phyloP scores from a whole-genome alignment of 2,888 invertebrate genomes.

The Heliothis peltigera region DNA sequence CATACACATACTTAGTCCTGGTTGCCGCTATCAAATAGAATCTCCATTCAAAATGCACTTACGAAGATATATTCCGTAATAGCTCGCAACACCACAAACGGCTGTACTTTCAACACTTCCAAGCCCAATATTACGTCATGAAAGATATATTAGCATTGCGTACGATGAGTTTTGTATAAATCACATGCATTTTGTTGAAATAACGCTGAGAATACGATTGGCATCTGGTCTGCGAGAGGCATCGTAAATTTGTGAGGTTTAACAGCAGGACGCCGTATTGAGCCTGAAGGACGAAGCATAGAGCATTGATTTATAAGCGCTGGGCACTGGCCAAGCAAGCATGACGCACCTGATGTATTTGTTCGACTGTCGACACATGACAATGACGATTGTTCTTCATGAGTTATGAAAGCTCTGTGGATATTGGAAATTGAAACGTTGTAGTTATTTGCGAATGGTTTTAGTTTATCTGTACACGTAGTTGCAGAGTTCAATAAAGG shows the following conservation, averaged over 20 bases:
- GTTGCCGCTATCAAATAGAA: slow-evolving; percentile 5
- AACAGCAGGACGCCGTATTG: slow-evolving; percentile 85
- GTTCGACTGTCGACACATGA: slow-evolving; percentile 57
- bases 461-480: slow-evolving; percentile 19
- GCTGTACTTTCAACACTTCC: slow-evolving; percentile 46
- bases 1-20: background rate
- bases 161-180: slow-evolving; percentile 75
- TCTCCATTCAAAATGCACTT: background rate
- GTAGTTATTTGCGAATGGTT: slow-evolving; percentile 31
- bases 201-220: slow-evolving; percentile 85
- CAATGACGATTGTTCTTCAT: slow-evolving; percentile 58
- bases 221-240: slow-evolving; percentile 84
- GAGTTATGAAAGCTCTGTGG: slow-evolving; percentile 44
- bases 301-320: slow-evolving; percentile 85
- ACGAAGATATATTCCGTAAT: slow-evolving; percentile 35
- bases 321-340: slow-evolving; percentile 58
- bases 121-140: slow-evolving; percentile 55
- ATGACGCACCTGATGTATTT: slow-evolving; percentile 76
- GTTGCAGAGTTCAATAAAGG: background rate
- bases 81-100: slow-evolving; percentile 36
- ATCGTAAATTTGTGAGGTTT: slow-evolving; percentile 88
- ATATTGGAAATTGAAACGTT: slow-evolving; percentile 49
- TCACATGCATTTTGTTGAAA: slow-evolving; percentile 88
- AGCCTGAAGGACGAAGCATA: slow-evolving; percentile 81
- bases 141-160: slow-evolving; percentile 61